Base-by-base conservation (phyloP, 2,797 vertebrate species). In the Fundulus diaphanus region DNA sequence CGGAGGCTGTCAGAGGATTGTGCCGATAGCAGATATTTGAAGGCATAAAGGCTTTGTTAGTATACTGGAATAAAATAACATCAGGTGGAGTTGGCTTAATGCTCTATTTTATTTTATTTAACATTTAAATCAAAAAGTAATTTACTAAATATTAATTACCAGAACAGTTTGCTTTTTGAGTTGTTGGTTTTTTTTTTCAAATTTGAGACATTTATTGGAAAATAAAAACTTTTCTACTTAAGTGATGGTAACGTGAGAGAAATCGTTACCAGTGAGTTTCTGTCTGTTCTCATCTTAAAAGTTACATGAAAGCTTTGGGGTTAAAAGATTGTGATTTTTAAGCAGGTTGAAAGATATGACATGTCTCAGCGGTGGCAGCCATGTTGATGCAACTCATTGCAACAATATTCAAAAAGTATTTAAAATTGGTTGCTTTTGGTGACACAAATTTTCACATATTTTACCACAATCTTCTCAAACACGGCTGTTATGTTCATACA, bases 311-410 rank as follows among this genome's bases (percentile, higher is more conserved):
- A 80, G 90, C 79, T 89, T 79, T 66, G 69, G 81, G 74, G 79
- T 85, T 78, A 35, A 51, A 42, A 68, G 54, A 69, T 79, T 82
- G 37, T 77, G 85, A 85, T 85, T 82, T n/a, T 70, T 81, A 78
- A 70, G 31, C 67, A 13, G 74, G 74, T 71, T 81, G 81, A 71
- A 80, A 16, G 48, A 78, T 57, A 73, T 63, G 82, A 78, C 68
- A 24, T 57, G 68, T 76, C 72, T 88, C 79, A 73, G 77, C 12
- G 3, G 42, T 35, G 70, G 74, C 11, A 11, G 27, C 35, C 37
- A 46, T 77, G 85, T 89, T 92, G 89, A 92, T 91, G 79, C 84
- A 87, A 89, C 90, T 85, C 78, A 83, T 49, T 86, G 87, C 79
- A 91, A 87, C 72, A 72, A 78, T 80, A 77, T 40, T 33, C 49